Conservation (phyloP, 2,797 vertebrate species). For the Acipenser ruthenus region DNA sequence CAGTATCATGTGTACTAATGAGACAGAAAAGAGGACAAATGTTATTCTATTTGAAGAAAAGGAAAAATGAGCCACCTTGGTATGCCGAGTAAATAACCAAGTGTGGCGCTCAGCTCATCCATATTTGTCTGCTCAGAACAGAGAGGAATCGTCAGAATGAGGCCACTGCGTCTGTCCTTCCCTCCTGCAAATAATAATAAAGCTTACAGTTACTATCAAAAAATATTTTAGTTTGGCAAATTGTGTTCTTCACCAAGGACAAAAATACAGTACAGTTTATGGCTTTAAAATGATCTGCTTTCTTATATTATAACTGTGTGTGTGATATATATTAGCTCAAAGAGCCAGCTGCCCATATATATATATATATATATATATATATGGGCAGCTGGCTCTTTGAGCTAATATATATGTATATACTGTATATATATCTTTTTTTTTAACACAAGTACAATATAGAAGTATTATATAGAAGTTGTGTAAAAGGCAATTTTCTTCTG, state of each 20-base stretch:
- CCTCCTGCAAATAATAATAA: constrained; percentile 64
- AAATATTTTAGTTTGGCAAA: background rate
- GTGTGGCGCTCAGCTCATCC: constrained; percentile 90
- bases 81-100: constrained; percentile 94
- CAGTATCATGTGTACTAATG: no score
- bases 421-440: no score
- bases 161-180: constrained; percentile 92
- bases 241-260: no score
- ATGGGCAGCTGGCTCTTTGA: no score
- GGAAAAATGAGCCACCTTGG: constrained; percentile 74
- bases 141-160: constrained; percentile 95
- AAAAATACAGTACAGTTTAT: no score
- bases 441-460: no score
- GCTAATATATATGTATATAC: no score
- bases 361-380: background rate
- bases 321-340: background rate
- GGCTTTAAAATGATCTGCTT: no score
- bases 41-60: background rate
- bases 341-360: no score
- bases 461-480: no score
- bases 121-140: constrained; percentile 94
- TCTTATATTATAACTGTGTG: no score
- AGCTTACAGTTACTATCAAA: background rate
- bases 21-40: background rate
- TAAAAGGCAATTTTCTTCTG: no score